Percentiles rank a stretch among this genome's conserved stretches.
Conservation (phyloP, 1,140 invertebrate species). For the Drosophila seguyi region DNA sequence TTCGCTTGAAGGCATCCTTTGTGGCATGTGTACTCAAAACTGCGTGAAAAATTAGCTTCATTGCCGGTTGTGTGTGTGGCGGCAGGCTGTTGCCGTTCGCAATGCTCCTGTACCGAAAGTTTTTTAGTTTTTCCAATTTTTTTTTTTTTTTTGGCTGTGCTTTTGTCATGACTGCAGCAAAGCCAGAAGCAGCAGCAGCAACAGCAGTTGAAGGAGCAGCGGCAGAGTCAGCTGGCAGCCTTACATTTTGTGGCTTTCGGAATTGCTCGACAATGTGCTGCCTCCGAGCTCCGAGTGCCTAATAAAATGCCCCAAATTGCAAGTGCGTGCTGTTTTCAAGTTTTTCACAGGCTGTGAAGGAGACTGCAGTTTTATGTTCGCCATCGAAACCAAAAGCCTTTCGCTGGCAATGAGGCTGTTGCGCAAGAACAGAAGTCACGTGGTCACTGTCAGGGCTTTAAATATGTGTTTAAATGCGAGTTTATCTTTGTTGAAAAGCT, state of each 20-base stretch:
- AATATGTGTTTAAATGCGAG: not conserved
- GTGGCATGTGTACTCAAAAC: slow-evolving; percentile 65
- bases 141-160: slow-evolving; percentile 35
- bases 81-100: slow-evolving; percentile 27
- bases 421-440: slow-evolving; percentile 2
- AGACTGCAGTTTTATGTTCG: slow-evolving; percentile 16
- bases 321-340: slow-evolving; percentile 54
- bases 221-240: slow-evolving; percentile 23
- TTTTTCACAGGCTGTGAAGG: slow-evolving; percentile 8
- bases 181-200: slow-evolving; percentile 3
- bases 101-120: slow-evolving; percentile 29
- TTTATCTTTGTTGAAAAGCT: not conserved
- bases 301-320: slow-evolving; percentile 65
- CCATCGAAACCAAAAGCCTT: slow-evolving; percentile 11
- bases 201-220: slow-evolving; percentile 16
- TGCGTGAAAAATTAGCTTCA: slow-evolving; percentile 77
- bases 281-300: slow-evolving; percentile 30
- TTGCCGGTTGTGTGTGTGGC: slow-evolving; percentile 45
- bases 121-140: slow-evolving; percentile 24
- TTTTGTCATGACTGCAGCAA: slow-evolving; percentile 58
- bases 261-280: slow-evolving; percentile 45
- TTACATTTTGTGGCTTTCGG: slow-evolving; percentile 61
- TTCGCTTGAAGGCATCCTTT: slow-evolving; percentile 57
- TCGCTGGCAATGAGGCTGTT: too few species aligned
- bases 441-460: not conserved